Evolutionary conservation across 1,140 invertebrate genomes (phyloP), one percentile per base, ranked within the genome.

Genomic region (Drosophila setifemur): DNA sequence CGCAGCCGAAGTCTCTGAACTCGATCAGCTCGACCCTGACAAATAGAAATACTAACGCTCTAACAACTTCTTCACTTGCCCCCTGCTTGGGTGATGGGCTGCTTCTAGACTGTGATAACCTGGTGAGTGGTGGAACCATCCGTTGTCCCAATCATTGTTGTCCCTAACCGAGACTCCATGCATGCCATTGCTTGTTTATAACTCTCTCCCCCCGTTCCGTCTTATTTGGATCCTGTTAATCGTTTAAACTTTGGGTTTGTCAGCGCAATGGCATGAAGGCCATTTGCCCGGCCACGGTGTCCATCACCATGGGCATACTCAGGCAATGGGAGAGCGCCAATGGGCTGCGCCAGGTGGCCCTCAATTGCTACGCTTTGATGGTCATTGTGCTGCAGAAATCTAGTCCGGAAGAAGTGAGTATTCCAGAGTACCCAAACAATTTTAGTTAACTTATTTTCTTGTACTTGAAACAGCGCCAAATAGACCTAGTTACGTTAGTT

Each of bases 281-380:
- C 11, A 92, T 93, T 43, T 93, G 92, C 69, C 93, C 93, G 9
- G 93, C 93, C 7, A 94, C 93, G 3, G 90, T 93, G 19, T 92
- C 93, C 66, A 89, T 94, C 55, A 79, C 94, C 21, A 91, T 93
- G 76, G 91, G 91, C 82, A 87, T 91, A 12, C 76, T 92, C 69
- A 75, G 91, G 64, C 86, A 90, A 61, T 66, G 87, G 87, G 79
- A 90, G 48, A 86, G 89, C 69, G 60, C 85, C 16, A 71, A 74
- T 35, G 76, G 82, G 7, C 54, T 92, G 25, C 91, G 92, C 26
- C 54, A 78, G 28, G 79, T 91, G 3, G 92, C 92, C n/a, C 82
- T 93, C 9, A 91, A 92, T 61, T 93, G 93, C 76, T 92, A 93
- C 54, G 90, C 92, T 5, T 79, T 91, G n/a, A 93, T 93, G 92